Evolutionary conservation across 2,113 vertebrate species (phyloP).

Genomic region (Corythoichthys intestinalis): DNA sequence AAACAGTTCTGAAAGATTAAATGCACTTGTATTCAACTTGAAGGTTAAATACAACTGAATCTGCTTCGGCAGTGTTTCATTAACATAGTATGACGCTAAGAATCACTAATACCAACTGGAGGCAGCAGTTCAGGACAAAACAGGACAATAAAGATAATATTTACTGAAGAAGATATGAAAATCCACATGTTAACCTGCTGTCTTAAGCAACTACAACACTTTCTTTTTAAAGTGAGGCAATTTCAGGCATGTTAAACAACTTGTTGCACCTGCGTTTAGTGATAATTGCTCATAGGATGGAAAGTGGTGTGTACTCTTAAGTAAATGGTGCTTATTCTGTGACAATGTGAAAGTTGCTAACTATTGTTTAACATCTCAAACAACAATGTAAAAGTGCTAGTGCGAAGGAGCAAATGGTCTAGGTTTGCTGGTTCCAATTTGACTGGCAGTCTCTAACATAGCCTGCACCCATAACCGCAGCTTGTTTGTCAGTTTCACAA

Average conservation of each 20-base stretch:
- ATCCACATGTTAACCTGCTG: background rate
- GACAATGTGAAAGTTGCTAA: background rate
- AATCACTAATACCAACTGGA: no score
- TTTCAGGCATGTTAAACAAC: background rate
- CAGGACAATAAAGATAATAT: background rate
- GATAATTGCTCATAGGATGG: background rate
- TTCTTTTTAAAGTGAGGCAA: background rate
- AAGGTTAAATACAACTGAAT: no score
- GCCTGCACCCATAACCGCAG: constrained; percentile 41
- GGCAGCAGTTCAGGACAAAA: no score
- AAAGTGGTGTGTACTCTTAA: background rate
- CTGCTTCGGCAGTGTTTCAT: no score
- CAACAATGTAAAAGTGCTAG: background rate
- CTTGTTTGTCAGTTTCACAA: constrained; percentile 33
- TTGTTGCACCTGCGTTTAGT: background rate
- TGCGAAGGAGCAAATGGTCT: background rate
- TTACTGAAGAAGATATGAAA: background rate
- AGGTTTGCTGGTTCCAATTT: constrained; percentile 7
- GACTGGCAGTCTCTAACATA: background rate
- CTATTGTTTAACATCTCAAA: background rate
- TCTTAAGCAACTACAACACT: background rate
- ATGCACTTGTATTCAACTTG: no score
- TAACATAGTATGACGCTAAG: no score
- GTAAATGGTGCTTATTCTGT: background rate
- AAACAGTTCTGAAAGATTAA: no score